phyloP scores from a whole-genome alignment of 2,797 vertebrate species.

The Premnoplex brunnescens region DNA sequence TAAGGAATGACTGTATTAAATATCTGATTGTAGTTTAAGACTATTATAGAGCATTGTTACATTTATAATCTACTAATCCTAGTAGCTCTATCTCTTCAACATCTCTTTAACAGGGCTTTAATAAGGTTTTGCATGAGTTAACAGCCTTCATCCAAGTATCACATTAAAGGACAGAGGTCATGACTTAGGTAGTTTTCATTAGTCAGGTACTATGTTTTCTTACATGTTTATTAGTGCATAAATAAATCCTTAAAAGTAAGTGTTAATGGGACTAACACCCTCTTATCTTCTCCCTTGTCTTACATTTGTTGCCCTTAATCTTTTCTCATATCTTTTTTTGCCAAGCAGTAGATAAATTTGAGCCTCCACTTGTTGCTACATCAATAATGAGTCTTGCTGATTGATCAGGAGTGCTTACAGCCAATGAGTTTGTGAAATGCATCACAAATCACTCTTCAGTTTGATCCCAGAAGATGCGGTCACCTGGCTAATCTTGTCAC shows the following conservation, averaged over 20 bases:
- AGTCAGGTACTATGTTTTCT: background rate
- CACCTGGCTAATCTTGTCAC: background rate
- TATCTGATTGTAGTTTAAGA: background rate
- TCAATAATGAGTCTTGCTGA: rapidly evolving
- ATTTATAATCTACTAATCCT: background rate
- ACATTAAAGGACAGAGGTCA: background rate
- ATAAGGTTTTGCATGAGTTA: background rate
- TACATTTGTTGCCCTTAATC: background rate
- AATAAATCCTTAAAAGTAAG: background rate
- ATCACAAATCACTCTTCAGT: background rate
- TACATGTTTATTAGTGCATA: background rate
- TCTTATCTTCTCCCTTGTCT: background rate
- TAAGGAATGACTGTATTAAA: background rate
- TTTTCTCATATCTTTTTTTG: background rate
- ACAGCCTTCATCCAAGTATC: background rate
- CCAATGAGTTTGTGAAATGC: background rate
- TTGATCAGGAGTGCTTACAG: background rate
- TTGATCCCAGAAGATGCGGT: background rate
- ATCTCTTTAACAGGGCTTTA: background rate
- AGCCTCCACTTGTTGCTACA: background rate
- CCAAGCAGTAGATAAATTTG: background rate
- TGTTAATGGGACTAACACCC: background rate
- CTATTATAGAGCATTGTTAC: background rate
- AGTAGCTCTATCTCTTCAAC: background rate
- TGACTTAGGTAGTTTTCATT: background rate